Evolutionary conservation across 2,888 invertebrate genomes (phyloP), one percentile per base, ranked within the genome.

Genomic region (Apeira syringaria): DNA sequence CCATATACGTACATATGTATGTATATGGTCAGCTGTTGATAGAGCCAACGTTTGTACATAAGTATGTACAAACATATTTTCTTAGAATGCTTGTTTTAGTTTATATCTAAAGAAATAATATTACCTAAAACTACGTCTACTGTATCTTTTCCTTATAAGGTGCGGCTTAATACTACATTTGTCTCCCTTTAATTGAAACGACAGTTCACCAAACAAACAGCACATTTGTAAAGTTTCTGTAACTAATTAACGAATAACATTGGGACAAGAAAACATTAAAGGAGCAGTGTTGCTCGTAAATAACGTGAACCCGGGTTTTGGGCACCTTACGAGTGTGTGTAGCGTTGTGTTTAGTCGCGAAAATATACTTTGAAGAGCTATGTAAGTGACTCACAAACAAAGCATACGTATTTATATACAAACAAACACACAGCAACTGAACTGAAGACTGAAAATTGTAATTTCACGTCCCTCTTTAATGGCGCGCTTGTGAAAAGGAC

Each of bases 381-480:
- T 37, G 32, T 24, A 39, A 7, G 20, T 15, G 12, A 8, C 13
- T 5, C 10, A 12, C 31, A 31, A 35, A 35, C 27, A 31, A 40
- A 31, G 45, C 35, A 40, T 35, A 40, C 45, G 17, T 46, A 35
- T 34, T 39, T 36, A 28, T 24, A 9, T 44, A 30, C 33, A 33
- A 38, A 26, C 39, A 32, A 22, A 35, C 31, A 35, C 31, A 29
- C 18, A 25, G 26, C 32, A 11, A 17, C 24, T 39, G 39, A 43
- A 32, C 31, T 39, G 24, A 39, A 35, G 35, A 39, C 45, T 39
- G 35, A 35, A 40, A 42, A 47, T 38, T 47, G 41, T 34, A 42
- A 42, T 35, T 9, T 13, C 15, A 20, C 9, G 8, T 42, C 42
- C 25, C 35, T 5, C 27, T 41, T 37, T 22, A 35, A 20, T 28